Conservation (phyloP, 37 sponge, comb jelly and placozoan species). For the Beroe forskalii region DNA sequence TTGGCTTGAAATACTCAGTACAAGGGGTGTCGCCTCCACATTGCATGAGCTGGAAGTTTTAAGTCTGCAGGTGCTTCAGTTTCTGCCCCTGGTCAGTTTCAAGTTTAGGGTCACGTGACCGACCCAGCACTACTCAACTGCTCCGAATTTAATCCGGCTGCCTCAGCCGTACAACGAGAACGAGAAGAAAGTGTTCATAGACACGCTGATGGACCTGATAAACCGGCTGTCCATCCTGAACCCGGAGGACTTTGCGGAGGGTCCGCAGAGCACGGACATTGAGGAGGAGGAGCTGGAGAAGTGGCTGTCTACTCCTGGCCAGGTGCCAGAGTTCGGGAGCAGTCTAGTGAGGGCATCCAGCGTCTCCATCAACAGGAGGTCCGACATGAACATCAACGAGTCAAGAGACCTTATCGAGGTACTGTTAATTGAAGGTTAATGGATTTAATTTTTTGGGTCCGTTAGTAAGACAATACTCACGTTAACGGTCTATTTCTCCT, state of each 20-base stretch:
- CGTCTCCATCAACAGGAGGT: slow-evolving; percentile 27
- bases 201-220: slow-evolving; percentile 59
- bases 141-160: too few relatives aligned
- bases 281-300: slow-evolving; percentile 27
- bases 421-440: too few relatives aligned
- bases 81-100: too few relatives aligned
- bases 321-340: slow-evolving; percentile 6
- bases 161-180: slow-evolving; percentile 53
- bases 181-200: slow-evolving; percentile 51
- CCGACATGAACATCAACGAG: slow-evolving; percentile 43
- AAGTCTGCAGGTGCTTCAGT: too few relatives aligned
- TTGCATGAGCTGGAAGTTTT: too few relatives aligned
- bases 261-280: neutral
- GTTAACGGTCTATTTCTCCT: too few relatives aligned
- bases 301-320: slow-evolving; percentile 55
- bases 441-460: too few relatives aligned
- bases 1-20: too few relatives aligned
- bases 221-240: slow-evolving; percentile 52
- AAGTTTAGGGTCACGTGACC: too few relatives aligned
- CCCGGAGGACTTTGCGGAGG: slow-evolving; percentile 50
- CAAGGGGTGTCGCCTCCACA: too few relatives aligned
- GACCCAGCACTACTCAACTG: too few relatives aligned
- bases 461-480: too few relatives aligned
- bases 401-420: slow-evolving; percentile 46
- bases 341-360: neutral